A percentile compares a stretch with the other conserved stretches of the same genome.
These are phyloP conservation scores for Phataginus tetradactyla DNA, from an alignment of 2,797 vertebrate genomes.

Conservation along the genomic window DNA sequence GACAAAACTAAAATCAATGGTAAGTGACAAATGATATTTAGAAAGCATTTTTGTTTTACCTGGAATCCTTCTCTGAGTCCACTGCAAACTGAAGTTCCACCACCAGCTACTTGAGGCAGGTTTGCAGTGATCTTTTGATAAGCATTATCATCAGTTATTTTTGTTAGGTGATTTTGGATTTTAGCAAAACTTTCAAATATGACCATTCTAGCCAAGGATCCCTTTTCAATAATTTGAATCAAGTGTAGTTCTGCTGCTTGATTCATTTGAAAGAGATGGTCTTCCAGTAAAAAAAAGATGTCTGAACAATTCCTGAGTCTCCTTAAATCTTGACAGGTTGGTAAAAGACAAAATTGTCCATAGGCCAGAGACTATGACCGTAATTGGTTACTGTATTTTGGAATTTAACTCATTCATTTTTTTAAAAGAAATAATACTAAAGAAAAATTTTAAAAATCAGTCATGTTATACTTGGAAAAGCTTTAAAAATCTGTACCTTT, in stretches of 20 bases:
- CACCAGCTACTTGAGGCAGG: slow-evolving; percentile 57
- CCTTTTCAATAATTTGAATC: slow-evolving; percentile 81
- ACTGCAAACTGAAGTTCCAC: slow-evolving; percentile 83
- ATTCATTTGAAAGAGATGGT: slow-evolving; percentile 71
- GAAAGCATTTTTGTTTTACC: slow-evolving; percentile 76
- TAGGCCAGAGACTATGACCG: not conserved
- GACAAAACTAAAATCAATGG: slow-evolving; percentile 22
- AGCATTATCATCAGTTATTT: slow-evolving; percentile 57
- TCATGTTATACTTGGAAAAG: not conserved
- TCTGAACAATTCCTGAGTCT: not conserved
- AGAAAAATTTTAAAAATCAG: slow-evolving; percentile 22
- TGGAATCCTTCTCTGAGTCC: slow-evolving; percentile 83
- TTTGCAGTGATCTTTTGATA: slow-evolving; percentile 67
- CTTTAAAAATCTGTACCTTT: not conserved
- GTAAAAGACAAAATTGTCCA: not conserved
- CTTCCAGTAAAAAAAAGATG: slow-evolving; percentile 54
- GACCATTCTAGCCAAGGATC: slow-evolving; percentile 84
- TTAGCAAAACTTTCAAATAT: slow-evolving; percentile 66
- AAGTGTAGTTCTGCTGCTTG: slow-evolving; percentile 83
- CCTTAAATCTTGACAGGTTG: not conserved
- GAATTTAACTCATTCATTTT: slow-evolving; percentile 10
- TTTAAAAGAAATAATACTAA: not conserved
- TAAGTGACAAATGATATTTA: slow-evolving; percentile 17
- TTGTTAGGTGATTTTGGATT: slow-evolving; percentile 45
- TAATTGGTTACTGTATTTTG: not conserved